Evolutionary conservation across 2,888 invertebrate genomes (phyloP).

Genomic region (Caenorhabditis panamensis): DNA sequence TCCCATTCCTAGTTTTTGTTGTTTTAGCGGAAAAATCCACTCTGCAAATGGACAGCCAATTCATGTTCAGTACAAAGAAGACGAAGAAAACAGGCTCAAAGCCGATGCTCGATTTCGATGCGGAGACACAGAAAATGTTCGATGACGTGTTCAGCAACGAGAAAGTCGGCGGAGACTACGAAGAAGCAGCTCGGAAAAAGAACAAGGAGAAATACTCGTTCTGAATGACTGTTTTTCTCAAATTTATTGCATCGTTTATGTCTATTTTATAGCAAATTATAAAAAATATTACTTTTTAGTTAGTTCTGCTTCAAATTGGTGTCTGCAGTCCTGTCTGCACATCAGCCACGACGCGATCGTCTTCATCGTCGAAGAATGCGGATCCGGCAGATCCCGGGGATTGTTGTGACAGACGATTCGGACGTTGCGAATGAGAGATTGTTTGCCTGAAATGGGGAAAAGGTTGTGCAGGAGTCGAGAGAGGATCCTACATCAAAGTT

Average conservation of each 20-base stretch:
- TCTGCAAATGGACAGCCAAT: conserved; percentile 26
- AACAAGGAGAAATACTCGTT: conserved; percentile 27
- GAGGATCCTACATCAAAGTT: conserved; percentile 71
- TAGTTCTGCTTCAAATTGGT: conserved; percentile 68
- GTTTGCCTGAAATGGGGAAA: conserved; percentile 62
- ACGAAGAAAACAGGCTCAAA: background rate
- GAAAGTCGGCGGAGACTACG: background rate
- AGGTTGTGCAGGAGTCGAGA: background rate
- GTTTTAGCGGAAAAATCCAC: background rate
- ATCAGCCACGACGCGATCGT: conserved; percentile 67
- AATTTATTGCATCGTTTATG: conserved; percentile 25
- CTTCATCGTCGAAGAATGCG: conserved; percentile 69
- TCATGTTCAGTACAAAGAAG: conserved; percentile 11
- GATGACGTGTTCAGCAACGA: conserved; percentile 19
- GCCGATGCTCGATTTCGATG: conserved; percentile 35
- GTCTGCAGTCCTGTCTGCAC: conserved; percentile 77
- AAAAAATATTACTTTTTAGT: background rate
- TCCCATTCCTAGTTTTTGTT: background rate
- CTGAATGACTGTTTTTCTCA: background rate
- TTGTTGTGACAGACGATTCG: conserved; percentile 46
- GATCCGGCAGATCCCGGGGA: conserved; percentile 45
- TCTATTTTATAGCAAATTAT: no score
- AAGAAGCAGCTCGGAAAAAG: background rate
- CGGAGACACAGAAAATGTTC: conserved; percentile 24
- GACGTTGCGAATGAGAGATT: conserved; percentile 65